Conservation (phyloP, 2,797 vertebrate species). For the Peromyscus aztecus region DNA sequence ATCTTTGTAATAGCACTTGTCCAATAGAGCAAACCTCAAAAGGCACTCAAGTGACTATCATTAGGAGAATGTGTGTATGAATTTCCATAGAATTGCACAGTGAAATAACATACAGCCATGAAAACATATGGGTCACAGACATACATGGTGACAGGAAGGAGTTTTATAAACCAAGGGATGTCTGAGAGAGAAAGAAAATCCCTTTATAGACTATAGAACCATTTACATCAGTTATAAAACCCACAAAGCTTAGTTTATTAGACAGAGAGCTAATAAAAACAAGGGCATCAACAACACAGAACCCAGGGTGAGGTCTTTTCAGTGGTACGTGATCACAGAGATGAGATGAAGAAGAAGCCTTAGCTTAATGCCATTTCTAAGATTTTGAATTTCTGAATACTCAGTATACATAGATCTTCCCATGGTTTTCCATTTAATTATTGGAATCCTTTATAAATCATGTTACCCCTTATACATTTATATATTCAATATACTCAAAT, state of each 20-base stretch:
- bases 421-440: neutral
- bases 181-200: neutral
- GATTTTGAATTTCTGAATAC: slow-evolving; percentile 4
- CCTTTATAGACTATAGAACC: neutral
- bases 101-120: neutral
- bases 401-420: neutral
- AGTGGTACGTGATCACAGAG: neutral
- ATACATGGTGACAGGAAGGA: neutral
- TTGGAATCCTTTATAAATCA: neutral
- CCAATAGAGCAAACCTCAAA: neutral
- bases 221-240: slow-evolving; percentile 31
- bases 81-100: neutral
- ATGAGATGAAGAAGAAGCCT: neutral
- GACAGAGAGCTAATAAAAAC: slow-evolving; percentile 4
- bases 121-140: neutral
- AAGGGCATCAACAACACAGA: neutral
- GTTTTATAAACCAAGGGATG: neutral
- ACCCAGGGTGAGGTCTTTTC: neutral
- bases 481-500: neutral
- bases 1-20: neutral
- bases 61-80: neutral
- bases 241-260: neutral
- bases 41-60: neutral
- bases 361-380: slow-evolving; percentile 27
- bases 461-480: neutral